Evolutionary conservation across 2,113 vertebrate species (phyloP).

Genomic region (Galbula dea): DNA sequence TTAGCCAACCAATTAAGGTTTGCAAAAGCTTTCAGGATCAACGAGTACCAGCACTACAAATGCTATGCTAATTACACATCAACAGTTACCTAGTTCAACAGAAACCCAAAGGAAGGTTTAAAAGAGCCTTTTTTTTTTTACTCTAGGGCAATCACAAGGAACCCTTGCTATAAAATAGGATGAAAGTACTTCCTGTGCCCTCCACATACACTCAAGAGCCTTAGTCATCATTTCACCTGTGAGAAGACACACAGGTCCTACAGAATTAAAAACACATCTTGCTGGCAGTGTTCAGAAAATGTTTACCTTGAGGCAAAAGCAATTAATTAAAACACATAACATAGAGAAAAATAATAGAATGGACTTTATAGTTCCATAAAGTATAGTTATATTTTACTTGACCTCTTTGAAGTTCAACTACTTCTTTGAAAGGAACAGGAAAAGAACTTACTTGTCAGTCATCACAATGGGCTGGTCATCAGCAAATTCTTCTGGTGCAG

Average conservation of each 20-base stretch:
- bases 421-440: neutral
- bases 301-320: neutral
- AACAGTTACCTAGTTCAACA: neutral
- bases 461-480: conserved; percentile 94
- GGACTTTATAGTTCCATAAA: neutral
- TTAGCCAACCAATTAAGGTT: neutral
- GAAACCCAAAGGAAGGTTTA: neutral
- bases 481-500: conserved; percentile 95
- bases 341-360: neutral
- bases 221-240: neutral
- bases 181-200: neutral
- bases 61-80: neutral
- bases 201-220: neutral
- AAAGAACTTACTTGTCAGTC: conserved; percentile 87
- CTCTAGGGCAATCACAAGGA: neutral
- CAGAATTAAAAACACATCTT: neutral
- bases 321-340: neutral
- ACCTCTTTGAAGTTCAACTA: neutral
- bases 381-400: neutral
- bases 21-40: neutral
- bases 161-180: neutral
- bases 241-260: neutral
- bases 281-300: neutral
- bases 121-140: neutral
- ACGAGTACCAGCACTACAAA: neutral